A percentile compares a stretch with the other conserved stretches of the same genome.
Evolutionary conservation across 2,888 invertebrate species (phyloP).

Genomic region (Thyatira batis): DNA sequence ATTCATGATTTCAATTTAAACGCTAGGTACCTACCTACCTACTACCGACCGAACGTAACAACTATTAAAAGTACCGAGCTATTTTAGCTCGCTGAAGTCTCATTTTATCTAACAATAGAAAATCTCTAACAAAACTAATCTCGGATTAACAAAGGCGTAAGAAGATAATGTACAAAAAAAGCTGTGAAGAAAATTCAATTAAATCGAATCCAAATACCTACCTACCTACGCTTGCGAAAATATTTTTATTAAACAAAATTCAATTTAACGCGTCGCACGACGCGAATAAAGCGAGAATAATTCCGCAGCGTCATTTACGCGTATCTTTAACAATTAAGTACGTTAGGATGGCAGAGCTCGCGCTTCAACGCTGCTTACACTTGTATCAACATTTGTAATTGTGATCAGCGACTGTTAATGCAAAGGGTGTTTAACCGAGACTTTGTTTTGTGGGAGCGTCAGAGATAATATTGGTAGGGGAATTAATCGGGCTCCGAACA

Average conservation of each 20-base stretch:
- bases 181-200: conserved; percentile 41
- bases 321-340: conserved; percentile 16
- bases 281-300: conserved; percentile 15
- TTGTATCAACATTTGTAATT: conserved; percentile 18
- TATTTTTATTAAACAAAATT: conserved; percentile 45
- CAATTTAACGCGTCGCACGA: conserved; percentile 52
- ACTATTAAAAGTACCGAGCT: background rate
- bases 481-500: conserved; percentile 34
- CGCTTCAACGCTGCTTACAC: conserved; percentile 36
- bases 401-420: conserved; percentile 30
- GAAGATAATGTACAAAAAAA: conserved; percentile 21
- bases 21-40: too few species aligned
- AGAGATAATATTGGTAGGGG: conserved; percentile 40
- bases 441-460: conserved; percentile 19
- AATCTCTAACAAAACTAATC: conserved; percentile 1
- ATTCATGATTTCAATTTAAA: background rate
- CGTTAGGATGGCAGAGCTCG: conserved; percentile 20
- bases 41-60: background rate
- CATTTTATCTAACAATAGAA: background rate
- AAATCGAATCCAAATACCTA: conserved; percentile 20
- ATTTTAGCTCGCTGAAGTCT: background rate
- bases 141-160: conserved; percentile 7
- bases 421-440: conserved; percentile 29
- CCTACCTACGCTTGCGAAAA: conserved; percentile 44
- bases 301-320: conserved; percentile 32